Base-by-base conservation (phyloP, 2,113 vertebrate genomes). In the Calyptommatus sinebrachiatus region DNA sequence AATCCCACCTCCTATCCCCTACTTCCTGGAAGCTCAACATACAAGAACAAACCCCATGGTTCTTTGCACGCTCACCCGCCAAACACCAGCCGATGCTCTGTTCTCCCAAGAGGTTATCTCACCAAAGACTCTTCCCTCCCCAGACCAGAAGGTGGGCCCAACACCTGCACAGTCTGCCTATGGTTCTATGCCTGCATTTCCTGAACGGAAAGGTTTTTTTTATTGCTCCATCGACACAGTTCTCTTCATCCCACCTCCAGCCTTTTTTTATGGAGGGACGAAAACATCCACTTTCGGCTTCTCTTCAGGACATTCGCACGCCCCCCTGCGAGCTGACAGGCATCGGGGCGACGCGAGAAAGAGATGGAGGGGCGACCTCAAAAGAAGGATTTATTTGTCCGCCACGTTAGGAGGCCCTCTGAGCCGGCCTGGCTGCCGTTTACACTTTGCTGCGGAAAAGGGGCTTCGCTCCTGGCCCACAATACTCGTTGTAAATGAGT, bases 401-500 rank as follows among this genome's bases (percentile, higher is more conserved):
- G 11, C 48, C 12, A 26, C 35, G 3, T 5, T 1, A 78, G 28
- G 65, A 26, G 20, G 65, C 70, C 35, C 86, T 71, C 78, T 31
- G 0, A 35, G 6, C 9, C 18, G 86, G 89, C 65, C 76, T 20
- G 73, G 78, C 65, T 65, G 62, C 71, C 69, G 79, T 83, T 92
- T 96, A 96, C 96, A 99, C 98, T 96, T 99, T 99, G 89, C 96
- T 99, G 92, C 98, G 96, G 96, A 99, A 99, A 93, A 99, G 95
- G 0, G 98, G 97, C 94, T 98, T 99, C 80, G 98, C 98, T 3
- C 98, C 97, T 0, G 98, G 98, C 78, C 98, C 98, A 2, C 98
- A 99, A 88, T 99, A 99, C 90, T 99, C 98, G 0, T 99, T 99
- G 95, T 99, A 99, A 90, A 99, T 99, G 85, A 99, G 98, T 90